Evolutionary conservation across 2,113 vertebrate genomes (phyloP), one percentile per base, ranked within the genome.

Genomic region (Antechinus flavipes): DNA sequence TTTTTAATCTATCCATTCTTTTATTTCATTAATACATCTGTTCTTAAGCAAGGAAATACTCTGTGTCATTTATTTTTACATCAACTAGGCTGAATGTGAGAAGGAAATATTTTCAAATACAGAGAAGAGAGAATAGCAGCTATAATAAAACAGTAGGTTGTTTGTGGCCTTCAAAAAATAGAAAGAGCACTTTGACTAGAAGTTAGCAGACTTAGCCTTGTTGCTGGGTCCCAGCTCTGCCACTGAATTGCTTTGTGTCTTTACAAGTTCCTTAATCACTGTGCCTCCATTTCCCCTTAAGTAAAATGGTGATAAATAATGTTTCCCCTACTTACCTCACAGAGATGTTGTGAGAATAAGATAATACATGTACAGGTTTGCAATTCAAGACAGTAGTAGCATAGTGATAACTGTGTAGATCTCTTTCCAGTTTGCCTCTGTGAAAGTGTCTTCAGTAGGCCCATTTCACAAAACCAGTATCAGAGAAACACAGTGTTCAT

Each of bases 281-380:
- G 30, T 26, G 42, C 76, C n/a, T 47, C 54, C 91, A 2, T 61
- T 93, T 95, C 54, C 76, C 93, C 23, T 54, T 47, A 30, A 49
- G 8, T 68, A 84, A 95, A 89, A 76, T n/a, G 35, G 46, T 68
- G 61, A 42, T 89, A 68, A 68, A 89, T 92, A 25, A 90, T 50
- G 27, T 55, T 90, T 90, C 93, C 95, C 96, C 97, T 90, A 91
- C 90, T 96, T 97, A 97, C 97, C 97, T 97, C 97, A 95, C 93
- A 92, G 49, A 58, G 50, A 68, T 92, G 46, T 19, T 94, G 14
- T 93, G 94, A 94, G 84, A 94, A 92, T 35, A 93, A 93, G 58
- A 56, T 58, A 22, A 46, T 54, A 50, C 94, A 92, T 93, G 42
- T 92, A 93, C 54, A 90, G 50, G 49, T 47, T 53, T 76, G 93